Conservation (phyloP, 2,797 vertebrate genomes). For the Novumbra hubbsi region DNA sequence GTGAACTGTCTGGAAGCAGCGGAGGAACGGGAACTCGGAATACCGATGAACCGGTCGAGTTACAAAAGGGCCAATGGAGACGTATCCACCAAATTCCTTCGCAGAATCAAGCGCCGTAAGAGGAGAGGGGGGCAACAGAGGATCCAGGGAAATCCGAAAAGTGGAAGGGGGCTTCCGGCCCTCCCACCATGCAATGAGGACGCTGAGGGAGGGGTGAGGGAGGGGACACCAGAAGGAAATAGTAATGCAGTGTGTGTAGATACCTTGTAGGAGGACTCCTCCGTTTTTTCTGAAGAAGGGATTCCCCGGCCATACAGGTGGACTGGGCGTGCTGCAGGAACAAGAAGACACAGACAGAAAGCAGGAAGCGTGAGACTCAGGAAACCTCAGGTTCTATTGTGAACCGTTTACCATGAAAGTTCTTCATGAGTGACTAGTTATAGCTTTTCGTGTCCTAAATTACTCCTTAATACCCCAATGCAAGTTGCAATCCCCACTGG, state of each 20-base stretch:
- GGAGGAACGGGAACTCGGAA: constrained; percentile 15
- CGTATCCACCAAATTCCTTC: constrained; percentile 27
- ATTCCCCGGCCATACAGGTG: constrained; percentile 86
- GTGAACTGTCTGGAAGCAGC: constrained; percentile 13
- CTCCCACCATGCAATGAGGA: neutral
- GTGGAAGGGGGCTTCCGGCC: constrained; percentile 6
- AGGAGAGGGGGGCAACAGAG: constrained; percentile 6
- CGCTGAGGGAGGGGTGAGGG: neutral
- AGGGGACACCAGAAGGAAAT: no score
- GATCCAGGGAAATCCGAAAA: constrained; percentile 27
- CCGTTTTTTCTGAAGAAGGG: constrained; percentile 86
- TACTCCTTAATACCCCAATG: no score
- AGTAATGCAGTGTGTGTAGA: constrained; percentile 8
- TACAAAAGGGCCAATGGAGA: constrained; percentile 33
- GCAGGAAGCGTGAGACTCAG: neutral
- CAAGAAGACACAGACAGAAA: constrained; percentile 16
- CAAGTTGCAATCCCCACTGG: no score
- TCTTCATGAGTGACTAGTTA: no score
- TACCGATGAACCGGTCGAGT: constrained; percentile 37
- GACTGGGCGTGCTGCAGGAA: constrained; percentile 81
- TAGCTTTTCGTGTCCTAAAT: no score
- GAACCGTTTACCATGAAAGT: no score
- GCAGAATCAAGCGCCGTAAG: neutral
- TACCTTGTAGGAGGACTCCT: constrained; percentile 87
- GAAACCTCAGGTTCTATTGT: neutral